phyloP scores from a whole-genome alignment of 1,140 invertebrate genomes.

The Pemphigus obesinymphae region DNA sequence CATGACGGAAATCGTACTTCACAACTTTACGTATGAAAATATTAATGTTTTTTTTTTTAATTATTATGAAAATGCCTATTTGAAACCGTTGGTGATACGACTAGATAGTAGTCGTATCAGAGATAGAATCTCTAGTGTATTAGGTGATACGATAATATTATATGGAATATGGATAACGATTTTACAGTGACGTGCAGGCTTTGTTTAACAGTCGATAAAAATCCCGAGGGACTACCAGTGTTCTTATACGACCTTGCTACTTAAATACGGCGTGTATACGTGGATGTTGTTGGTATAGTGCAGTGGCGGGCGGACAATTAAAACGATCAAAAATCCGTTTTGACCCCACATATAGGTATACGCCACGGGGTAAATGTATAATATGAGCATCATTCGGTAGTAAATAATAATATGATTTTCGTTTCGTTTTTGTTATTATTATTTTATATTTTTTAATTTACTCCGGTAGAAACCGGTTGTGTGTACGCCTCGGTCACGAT shows the following conservation, averaged over 20 bases:
- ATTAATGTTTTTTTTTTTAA: no score
- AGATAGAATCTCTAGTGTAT: no score
- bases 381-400: background rate
- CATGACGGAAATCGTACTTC: no score
- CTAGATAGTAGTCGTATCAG: no score
- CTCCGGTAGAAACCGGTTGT: background rate
- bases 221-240: background rate
- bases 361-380: background rate
- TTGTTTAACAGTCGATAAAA: background rate
- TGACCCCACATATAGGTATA: background rate
- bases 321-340: background rate
- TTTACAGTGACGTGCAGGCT: no score
- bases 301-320: background rate
- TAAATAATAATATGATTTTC: background rate
- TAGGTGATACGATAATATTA: no score
- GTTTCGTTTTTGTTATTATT: background rate
- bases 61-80: no score
- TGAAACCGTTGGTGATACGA: no score
- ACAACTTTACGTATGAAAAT: no score
- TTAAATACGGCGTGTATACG: background rate
- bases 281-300: background rate
- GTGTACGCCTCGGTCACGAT: background rate
- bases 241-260: background rate
- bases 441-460: conserved; percentile 2
- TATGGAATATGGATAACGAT: no score